Conservation (phyloP, 1,140 invertebrate genomes). For the Orussus abietinus region DNA sequence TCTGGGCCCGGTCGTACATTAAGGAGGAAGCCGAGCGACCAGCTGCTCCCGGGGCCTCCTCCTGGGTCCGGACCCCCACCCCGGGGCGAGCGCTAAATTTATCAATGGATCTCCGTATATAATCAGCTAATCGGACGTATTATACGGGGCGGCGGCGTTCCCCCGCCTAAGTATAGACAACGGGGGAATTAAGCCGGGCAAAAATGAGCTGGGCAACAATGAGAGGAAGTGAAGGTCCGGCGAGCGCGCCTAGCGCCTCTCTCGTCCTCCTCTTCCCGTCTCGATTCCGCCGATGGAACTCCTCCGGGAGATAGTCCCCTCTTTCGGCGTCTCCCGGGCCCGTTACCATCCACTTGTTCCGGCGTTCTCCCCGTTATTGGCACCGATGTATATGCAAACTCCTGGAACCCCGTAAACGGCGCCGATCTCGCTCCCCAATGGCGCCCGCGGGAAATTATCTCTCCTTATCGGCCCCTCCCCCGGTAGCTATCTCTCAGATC, state of each 20-base stretch:
- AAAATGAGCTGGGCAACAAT: conserved; percentile 26
- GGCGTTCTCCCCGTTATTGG: no score
- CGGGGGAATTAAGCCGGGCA: conserved; percentile 1
- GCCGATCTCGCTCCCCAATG: no score
- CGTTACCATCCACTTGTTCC: no score
- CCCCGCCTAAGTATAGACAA: conserved; percentile 9
- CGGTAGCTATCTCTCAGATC: no score
- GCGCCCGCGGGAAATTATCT: no score
- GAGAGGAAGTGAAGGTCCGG: conserved; percentile 45
- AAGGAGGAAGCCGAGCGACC: conserved; percentile 13
- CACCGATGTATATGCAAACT: no score
- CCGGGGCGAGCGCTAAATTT: conserved; percentile 30
- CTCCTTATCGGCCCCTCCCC: no score
- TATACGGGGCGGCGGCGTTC: conserved; percentile 14
- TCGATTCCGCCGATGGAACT: conserved; percentile 20
- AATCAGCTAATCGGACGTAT: conserved; percentile 38
- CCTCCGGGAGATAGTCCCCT: no score
- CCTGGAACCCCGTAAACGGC: no score
- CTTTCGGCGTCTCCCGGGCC: no score
- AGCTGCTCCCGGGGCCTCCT: conserved; percentile 15
- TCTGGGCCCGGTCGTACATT: conserved; percentile 17
- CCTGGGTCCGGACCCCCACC: conserved; percentile 15
- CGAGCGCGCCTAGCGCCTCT: conserved; percentile 29
- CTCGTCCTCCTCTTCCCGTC: conserved; percentile 32
- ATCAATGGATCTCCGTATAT: conserved; percentile 37